phyloP scores from a whole-genome alignment of 2,113 vertebrate genomes.

The Rutilus rutilus region DNA sequence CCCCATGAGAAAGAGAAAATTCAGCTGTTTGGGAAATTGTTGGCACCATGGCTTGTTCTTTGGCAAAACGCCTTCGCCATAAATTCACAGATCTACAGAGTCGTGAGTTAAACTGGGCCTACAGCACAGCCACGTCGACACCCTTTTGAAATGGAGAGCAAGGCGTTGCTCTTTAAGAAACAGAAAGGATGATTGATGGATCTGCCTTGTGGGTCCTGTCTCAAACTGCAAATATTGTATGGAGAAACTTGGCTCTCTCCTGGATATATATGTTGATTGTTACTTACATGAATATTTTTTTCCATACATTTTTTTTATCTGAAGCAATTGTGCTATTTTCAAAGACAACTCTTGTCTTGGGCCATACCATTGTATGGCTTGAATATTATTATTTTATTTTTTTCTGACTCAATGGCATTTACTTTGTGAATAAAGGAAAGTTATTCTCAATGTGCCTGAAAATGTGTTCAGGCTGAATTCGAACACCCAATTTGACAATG shows the following conservation, averaged over 20 bases:
- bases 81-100: constrained; percentile 67
- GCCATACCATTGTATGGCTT: constrained; percentile 22
- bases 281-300: constrained; percentile 17
- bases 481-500: constrained; percentile 25
- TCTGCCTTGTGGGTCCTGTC: constrained; percentile 1
- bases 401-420: constrained; percentile 16
- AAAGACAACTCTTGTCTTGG: neutral
- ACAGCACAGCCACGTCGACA: constrained; percentile 60
- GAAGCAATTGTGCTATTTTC: neutral
- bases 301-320: neutral
- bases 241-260: constrained; percentile 12
- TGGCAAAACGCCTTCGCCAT: constrained; percentile 67
- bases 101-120: constrained; percentile 61
- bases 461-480: constrained; percentile 56
- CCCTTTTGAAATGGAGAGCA: constrained; percentile 39
- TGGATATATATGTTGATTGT: neutral
- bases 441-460: constrained; percentile 47
- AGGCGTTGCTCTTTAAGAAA: constrained; percentile 30
- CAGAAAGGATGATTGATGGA: constrained; percentile 44
- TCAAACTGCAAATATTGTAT: constrained; percentile 26
- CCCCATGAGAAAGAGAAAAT: constrained; percentile 51
- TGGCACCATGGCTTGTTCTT: constrained; percentile 72
- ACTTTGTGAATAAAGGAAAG: neutral
- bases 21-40: constrained; percentile 61
- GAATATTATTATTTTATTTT: neutral